These are phyloP conservation scores for Plemyria rubiginata DNA, from an alignment of 2,888 invertebrate genomes.

Conservation along the genomic window DNA sequence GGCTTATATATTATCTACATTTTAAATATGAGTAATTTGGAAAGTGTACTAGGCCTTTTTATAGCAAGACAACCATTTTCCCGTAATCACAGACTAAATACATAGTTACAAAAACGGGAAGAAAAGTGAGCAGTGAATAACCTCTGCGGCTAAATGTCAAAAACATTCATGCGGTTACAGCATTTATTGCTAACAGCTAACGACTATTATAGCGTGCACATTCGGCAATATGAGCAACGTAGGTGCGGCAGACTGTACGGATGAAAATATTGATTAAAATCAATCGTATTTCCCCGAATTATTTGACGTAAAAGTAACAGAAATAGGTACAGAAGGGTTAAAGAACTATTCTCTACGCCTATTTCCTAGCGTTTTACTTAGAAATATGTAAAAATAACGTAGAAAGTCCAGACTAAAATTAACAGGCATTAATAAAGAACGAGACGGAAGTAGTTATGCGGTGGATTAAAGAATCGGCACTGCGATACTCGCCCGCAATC, in stretches of 20 bases:
- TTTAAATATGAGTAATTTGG: not conserved
- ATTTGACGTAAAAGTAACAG: conserved; percentile 2
- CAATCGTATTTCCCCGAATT: conserved; percentile 32
- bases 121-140: conserved; percentile 18
- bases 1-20: too few species aligned
- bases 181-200: conserved; percentile 12
- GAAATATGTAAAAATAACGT: conserved; percentile 56
- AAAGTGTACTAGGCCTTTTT: not conserved
- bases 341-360: not conserved
- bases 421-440: conserved; percentile 55
- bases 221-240: conserved; percentile 25
- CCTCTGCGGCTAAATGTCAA: conserved; percentile 26
- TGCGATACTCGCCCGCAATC: conserved; percentile 57
- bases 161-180: conserved; percentile 24
- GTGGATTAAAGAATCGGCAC: conserved; percentile 56
- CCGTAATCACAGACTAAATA: not conserved
- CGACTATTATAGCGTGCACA: conserved; percentile 31
- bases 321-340: conserved; percentile 7
- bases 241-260: conserved; percentile 41
- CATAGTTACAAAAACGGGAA: conserved; percentile 1
- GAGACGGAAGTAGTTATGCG: conserved; percentile 63
- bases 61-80: conserved; percentile 19
- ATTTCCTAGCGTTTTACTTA: conserved; percentile 53
- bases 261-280: conserved; percentile 38
- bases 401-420: conserved; percentile 55